Base-by-base conservation (phyloP, 2,888 invertebrate species). In the Molorchus minor region DNA sequence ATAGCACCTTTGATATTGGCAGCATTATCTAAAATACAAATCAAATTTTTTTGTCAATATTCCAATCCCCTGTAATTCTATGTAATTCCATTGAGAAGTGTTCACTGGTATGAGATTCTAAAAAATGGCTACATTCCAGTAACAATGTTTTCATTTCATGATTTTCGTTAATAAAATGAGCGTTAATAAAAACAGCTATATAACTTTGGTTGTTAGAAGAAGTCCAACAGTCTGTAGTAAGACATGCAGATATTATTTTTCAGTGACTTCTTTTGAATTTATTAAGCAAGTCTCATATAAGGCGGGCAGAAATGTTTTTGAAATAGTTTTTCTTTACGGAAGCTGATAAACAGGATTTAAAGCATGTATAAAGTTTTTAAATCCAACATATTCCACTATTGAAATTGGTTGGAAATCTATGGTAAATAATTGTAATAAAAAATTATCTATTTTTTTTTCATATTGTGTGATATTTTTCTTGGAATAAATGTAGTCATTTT, bases 161-260 rank as follows among this genome's bases (percentile, higher is more conserved):
- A n/a, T 55, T 10, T 16, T 54, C 40, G 30, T 58, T 49, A 35
- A 59, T 56, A 51, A 56, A 58, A 55, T 55, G 54, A 29, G 43
- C 36, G 4, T 54, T 43, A n/a, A n/a, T n/a, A n/a, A n/a, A n/a
- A 33, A 58, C 33, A 16, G 12, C 49, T 12, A 55, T 58, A 41
- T 55, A 55, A 33, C 58, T 58, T 16, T 54, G 43, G 17, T 58
- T 57, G 21, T 52, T 57, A 7, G 12, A n/a, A 10, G 47, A 58
- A 21, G 58, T 55, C 59, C 56, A 62, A 45, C 58, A 52, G 35
- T 62, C 59, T 16, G 59, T 60, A 2, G 62, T 62, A 10, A 62
- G 20, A 25, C 29, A 62, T 25, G 58, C 53, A 19, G 21, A 4
- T 36, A 13, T 10, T 30, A 61, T 25, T 57, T 17, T 45, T 60